Evolutionary conservation across 2,797 vertebrate genomes (phyloP).

Genomic region (Cheirogaleus major): DNA sequence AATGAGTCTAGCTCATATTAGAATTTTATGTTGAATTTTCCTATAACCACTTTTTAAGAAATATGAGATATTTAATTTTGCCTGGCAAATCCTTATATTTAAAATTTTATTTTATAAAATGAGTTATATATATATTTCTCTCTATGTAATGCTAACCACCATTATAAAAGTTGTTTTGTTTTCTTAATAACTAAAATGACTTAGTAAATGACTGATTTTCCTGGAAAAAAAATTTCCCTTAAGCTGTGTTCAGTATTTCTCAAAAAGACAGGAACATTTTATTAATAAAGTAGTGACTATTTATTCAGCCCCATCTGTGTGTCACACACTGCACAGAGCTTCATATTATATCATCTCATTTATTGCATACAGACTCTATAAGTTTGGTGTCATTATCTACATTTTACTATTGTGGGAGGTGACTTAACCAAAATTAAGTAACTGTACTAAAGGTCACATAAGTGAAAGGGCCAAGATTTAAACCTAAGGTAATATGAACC

Average conservation of each 20-base stretch:
- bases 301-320: not conserved
- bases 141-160: not conserved
- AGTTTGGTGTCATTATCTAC: not conserved
- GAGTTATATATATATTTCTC: not conserved
- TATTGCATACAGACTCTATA: not conserved
- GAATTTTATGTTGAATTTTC: constrained; percentile 34
- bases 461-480: not conserved
- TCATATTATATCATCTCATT: not conserved
- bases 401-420: constrained; percentile 2
- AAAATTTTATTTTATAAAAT: not conserved
- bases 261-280: not conserved
- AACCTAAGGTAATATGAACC: not conserved
- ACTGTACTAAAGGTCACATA: not conserved
- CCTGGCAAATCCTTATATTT: not conserved
- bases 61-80: constrained; percentile 17
- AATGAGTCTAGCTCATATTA: not conserved
- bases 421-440: constrained; percentile 22
- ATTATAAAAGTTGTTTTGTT: not conserved
- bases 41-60: constrained; percentile 9
- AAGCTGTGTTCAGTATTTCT: not conserved
- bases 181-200: not conserved
- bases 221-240: not conserved
- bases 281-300: not conserved
- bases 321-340: not conserved
- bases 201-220: not conserved